These are phyloP conservation scores for Agrypnus murinus DNA, from an alignment of 2,888 invertebrate species.

Conservation along the genomic window DNA sequence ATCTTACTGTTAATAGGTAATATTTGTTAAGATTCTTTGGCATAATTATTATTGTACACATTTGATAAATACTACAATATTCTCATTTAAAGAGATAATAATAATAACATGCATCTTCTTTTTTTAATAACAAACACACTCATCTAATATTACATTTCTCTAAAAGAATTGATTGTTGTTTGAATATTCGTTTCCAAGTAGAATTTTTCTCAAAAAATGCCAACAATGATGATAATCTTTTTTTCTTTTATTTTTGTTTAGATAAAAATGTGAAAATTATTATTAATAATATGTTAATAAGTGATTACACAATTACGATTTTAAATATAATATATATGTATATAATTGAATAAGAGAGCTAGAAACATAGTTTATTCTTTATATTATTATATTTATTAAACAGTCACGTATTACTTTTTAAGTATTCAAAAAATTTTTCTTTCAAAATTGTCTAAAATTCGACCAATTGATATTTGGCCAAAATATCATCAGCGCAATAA, in stretches of 20 bases:
- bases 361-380: slow-evolving; percentile 64
- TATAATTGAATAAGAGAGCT: slow-evolving; percentile 63
- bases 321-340: slow-evolving; percentile 57
- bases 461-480: slow-evolving; percentile 27
- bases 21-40: too few relatives aligned
- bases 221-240: slow-evolving; percentile 50
- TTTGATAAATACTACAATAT: too few relatives aligned
- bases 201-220: slow-evolving; percentile 60
- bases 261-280: slow-evolving; percentile 62
- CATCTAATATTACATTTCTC: too few relatives aligned
- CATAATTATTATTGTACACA: too few relatives aligned
- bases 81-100: too few relatives aligned
- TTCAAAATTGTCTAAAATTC: slow-evolving; percentile 55
- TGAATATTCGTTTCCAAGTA: slow-evolving; percentile 16
- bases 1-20: too few relatives aligned
- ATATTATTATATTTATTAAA: slow-evolving; percentile 61
- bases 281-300: slow-evolving; percentile 53
- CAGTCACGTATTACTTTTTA: slow-evolving; percentile 65
- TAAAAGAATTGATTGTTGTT: slow-evolving; percentile 17
- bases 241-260: slow-evolving; percentile 16
- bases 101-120: too few relatives aligned
- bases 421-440: slow-evolving; percentile 60
- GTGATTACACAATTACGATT: slow-evolving; percentile 62
- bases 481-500: slow-evolving; percentile 42
- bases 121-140: too few relatives aligned